Percentiles rank a stretch among this genome's conserved stretches.
phyloP scores from a whole-genome alignment of 2,888 invertebrate genomes.

The Synergus laeviventris region DNA sequence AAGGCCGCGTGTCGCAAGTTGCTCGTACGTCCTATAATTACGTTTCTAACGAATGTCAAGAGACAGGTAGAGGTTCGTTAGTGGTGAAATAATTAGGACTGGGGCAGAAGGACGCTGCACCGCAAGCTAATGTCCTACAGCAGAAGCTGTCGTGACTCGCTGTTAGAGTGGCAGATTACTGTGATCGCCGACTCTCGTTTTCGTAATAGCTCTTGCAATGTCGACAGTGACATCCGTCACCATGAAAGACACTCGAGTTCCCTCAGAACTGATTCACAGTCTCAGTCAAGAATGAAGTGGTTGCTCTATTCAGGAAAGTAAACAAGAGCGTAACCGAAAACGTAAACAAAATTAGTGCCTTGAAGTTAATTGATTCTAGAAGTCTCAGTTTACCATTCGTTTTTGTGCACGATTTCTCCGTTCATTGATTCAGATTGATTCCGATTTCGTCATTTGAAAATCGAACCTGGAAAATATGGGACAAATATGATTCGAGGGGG shows the following conservation, averaged over 20 bases:
- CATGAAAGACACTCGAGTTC: background rate
- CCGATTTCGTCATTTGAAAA: background rate
- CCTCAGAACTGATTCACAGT: constrained; percentile 23
- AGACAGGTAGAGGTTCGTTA: constrained; percentile 32
- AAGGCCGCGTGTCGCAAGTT: constrained; percentile 32
- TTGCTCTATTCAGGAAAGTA: background rate
- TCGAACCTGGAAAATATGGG: background rate
- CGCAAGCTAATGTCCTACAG: constrained; percentile 39
- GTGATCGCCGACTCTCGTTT: constrained; percentile 31
- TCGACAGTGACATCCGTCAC: constrained; percentile 32
- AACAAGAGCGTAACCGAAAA: background rate
- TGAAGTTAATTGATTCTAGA: background rate
- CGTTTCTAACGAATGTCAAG: constrained; percentile 30
- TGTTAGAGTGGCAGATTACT: constrained; percentile 38
- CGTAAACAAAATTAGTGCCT: background rate
- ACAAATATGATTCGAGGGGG: background rate
- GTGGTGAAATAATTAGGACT: constrained; percentile 34
- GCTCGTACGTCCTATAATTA: constrained; percentile 18
- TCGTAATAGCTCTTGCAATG: constrained; percentile 30
- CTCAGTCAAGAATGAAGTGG: background rate
- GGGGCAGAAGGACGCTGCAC: constrained; percentile 37
- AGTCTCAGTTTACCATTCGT: background rate
- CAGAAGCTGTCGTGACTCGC: constrained; percentile 36
- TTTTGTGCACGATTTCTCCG: background rate
- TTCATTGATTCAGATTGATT: too few species aligned